phyloP scores from a whole-genome alignment of 2,113 vertebrate genomes.

The Uropsilus gracilis region DNA sequence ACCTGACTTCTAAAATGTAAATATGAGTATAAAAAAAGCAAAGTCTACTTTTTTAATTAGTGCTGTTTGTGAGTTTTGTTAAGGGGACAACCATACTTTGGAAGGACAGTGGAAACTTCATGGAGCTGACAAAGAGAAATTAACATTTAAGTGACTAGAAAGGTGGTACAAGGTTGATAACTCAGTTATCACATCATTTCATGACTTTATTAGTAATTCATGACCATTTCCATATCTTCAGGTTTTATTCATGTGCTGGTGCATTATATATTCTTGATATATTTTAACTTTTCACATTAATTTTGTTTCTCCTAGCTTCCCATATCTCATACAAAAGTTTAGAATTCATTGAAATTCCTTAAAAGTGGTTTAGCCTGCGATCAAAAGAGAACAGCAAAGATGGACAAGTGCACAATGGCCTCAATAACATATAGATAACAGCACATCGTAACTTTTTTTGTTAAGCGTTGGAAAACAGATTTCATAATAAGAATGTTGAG shows the following conservation, averaged over 20 bases:
- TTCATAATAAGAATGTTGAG: background rate
- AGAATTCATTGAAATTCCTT: background rate
- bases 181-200: background rate
- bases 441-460: background rate
- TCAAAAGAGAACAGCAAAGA: background rate
- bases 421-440: background rate
- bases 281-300: background rate
- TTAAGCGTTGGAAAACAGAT: background rate
- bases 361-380: background rate
- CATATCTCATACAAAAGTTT: background rate
- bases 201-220: background rate
- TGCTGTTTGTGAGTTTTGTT: background rate
- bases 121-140: conserved; percentile 5
- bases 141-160: background rate
- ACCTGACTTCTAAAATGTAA: conserved; percentile 7
- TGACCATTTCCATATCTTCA: background rate
- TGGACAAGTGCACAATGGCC: background rate
- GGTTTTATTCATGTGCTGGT: background rate
- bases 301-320: background rate
- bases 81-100: background rate
- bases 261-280: background rate
- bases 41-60: background rate
- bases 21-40: background rate
- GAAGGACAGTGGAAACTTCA: too few relatives aligned
- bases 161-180: background rate